Evolutionary conservation across 2,797 vertebrate species (phyloP), one percentile per base, ranked within the genome.

Genomic region (Silurus lanzhouensis): DNA sequence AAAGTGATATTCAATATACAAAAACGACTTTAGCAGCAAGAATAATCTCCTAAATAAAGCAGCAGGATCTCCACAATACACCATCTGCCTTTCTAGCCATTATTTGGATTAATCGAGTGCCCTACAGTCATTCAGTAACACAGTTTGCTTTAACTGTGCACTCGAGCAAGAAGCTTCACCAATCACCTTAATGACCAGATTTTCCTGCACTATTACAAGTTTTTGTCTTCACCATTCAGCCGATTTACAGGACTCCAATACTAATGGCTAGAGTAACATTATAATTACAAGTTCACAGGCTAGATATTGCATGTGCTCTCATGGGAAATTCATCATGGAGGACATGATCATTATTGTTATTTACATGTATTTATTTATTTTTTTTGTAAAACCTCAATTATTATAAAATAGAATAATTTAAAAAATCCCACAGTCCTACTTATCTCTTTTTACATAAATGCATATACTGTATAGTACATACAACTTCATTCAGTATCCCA

Each of bases 41-140:
- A 87, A 88, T 86, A 86, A 88, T 87, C 85, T 71, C 82, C 86
- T 31, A 85, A 83, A 88, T 87, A 90, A 86, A 89, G 87, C 80
- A 58, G 83, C 77, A 38, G 83, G 84, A 83, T 83, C 57, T 83
- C 64, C 72, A 78, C 86, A 83, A 77, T 12, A 12, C 82, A 86
- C 86, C 85, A 83, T 88, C 87, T 87, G 86, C 88, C 81, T 88
- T 83, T 60, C 67, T 20, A 46, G 68, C 83, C 80, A 88, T 88
- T 88, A 90, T 87, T 88, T 57, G 82, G 85, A 90, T 90, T 90
- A 75, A 91, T 89, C 76, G 84, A 79, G 74, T 89, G 86, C 84
- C 81, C n/a, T 61, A 85, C 61, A 79, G 86, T 83, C 44, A 55
- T 64, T 1, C 60, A 75, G 70, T 82, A 87, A 86, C 63, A 67